Conservation (phyloP, 2,113 vertebrate species). For the Rhinolophus ferrumequinum region DNA sequence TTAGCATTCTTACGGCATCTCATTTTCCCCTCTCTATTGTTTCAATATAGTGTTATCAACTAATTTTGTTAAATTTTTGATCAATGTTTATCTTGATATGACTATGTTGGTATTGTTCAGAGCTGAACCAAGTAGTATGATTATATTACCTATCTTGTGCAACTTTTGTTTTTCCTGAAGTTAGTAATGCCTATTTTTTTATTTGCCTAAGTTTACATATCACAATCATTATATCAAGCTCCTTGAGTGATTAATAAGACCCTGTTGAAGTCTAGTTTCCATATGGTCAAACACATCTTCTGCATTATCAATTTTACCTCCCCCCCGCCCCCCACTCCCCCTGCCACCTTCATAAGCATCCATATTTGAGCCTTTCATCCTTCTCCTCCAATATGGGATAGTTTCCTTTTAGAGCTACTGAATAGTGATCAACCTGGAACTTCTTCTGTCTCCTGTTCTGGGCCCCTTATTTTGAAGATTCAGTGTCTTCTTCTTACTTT, state of each 20-base stretch:
- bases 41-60: not conserved
- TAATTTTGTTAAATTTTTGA: slow-evolving; percentile 25
- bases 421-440: not conserved
- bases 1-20: not conserved
- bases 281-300: not conserved
- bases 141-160: not conserved
- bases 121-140: not conserved
- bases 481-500: slow-evolving; percentile 1
- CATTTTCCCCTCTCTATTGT: not conserved
- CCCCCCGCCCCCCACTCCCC: no score
- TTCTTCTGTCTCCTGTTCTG: not conserved
- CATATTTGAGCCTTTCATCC: not conserved
- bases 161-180: not conserved
- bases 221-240: not conserved
- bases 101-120: not conserved
- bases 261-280: not conserved
- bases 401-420: not conserved
- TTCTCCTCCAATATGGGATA: not conserved
- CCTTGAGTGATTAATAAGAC: not conserved
- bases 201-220: not conserved
- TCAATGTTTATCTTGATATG: not conserved
- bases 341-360: not conserved
- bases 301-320: not conserved
- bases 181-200: not conserved
- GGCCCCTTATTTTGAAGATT: not conserved